Percentiles rank a stretch among this genome's conserved stretches.
These are phyloP conservation scores for Pampus argenteus DNA, from an alignment of 2,797 vertebrate genomes.

Conservation along the genomic window DNA sequence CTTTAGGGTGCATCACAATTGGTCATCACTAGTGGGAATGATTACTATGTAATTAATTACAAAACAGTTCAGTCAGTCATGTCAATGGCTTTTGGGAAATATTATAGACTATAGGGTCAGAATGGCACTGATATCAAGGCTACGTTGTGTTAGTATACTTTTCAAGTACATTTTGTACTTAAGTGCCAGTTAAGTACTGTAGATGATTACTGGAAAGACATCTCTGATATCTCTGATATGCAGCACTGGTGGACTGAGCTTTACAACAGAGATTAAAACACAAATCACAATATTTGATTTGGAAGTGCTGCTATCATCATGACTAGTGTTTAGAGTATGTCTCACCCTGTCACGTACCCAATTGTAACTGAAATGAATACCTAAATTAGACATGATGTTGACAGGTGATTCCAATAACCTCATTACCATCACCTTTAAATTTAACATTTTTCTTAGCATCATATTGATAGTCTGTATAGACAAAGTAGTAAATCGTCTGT, in stretches of 20 bases:
- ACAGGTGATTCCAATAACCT: conserved; percentile 3
- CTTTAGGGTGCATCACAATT: conserved; percentile 27
- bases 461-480: neutral
- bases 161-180: neutral
- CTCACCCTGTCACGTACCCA: neutral
- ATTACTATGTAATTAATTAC: conserved; percentile 13
- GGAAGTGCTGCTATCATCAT: conserved; percentile 2
- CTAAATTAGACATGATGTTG: conserved; percentile 10
- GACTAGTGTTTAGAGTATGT: neutral
- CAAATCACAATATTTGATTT: conserved; percentile 25
- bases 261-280: conserved; percentile 19
- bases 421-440: conserved; percentile 3
- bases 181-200: neutral
- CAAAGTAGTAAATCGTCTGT: neutral
- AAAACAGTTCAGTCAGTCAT: conserved; percentile 7
- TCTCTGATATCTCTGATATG: neutral
- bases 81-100: conserved; percentile 23
- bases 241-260: neutral
- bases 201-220: neutral
- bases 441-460: neutral
- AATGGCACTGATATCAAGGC: conserved; percentile 23
- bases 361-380: conserved; percentile 6
- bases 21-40: conserved; percentile 56
- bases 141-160: conserved; percentile 18
- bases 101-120: neutral